These are phyloP conservation scores for Hemaris fuciformis DNA, from an alignment of 2,888 invertebrate genomes.

Conservation along the genomic window DNA sequence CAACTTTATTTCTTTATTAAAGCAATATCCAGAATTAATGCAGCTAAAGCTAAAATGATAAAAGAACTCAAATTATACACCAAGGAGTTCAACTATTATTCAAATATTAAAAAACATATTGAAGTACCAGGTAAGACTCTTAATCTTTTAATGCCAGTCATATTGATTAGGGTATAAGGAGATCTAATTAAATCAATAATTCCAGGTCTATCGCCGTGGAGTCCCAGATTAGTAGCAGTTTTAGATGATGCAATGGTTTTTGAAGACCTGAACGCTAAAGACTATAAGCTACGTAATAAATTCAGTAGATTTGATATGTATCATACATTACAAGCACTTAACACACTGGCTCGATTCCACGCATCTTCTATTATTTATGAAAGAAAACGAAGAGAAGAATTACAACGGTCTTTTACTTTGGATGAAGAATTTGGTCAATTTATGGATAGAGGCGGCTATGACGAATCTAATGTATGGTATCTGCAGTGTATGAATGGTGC, in stretches of 20 bases:
- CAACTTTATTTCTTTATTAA: slow-evolving; percentile 60
- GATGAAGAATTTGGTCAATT: slow-evolving; percentile 49
- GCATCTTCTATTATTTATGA: slow-evolving; percentile 78
- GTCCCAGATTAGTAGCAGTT: slow-evolving; percentile 49
- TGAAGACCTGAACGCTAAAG: slow-evolving; percentile 59
- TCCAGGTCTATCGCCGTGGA: slow-evolving; percentile 61
- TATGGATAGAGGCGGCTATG: slow-evolving; percentile 53
- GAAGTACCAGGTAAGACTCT: slow-evolving; percentile 47
- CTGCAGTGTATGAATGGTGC: slow-evolving; percentile 61
- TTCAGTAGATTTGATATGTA: slow-evolving; percentile 64
- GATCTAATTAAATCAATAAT: slow-evolving; percentile 12
- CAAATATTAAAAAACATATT: slow-evolving; percentile 49
- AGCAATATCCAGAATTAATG: slow-evolving; percentile 56
- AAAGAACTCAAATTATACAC: slow-evolving; percentile 57
- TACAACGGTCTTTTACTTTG: slow-evolving; percentile 43
- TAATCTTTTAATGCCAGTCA: neutral
- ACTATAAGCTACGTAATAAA: slow-evolving; percentile 58
- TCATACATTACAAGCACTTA: slow-evolving; percentile 70
- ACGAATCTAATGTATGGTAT: slow-evolving; percentile 52
- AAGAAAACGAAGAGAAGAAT: slow-evolving; percentile 56
- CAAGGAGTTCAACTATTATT: slow-evolving; percentile 62
- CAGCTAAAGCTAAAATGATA: slow-evolving; percentile 65
- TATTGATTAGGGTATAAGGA: no score
- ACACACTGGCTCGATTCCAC: slow-evolving; percentile 74
- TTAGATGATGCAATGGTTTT: slow-evolving; percentile 62